A percentile compares a stretch with the other conserved stretches of the same genome.
Conservation (phyloP, 2,888 invertebrate genomes). For the Gibbula magus region DNA sequence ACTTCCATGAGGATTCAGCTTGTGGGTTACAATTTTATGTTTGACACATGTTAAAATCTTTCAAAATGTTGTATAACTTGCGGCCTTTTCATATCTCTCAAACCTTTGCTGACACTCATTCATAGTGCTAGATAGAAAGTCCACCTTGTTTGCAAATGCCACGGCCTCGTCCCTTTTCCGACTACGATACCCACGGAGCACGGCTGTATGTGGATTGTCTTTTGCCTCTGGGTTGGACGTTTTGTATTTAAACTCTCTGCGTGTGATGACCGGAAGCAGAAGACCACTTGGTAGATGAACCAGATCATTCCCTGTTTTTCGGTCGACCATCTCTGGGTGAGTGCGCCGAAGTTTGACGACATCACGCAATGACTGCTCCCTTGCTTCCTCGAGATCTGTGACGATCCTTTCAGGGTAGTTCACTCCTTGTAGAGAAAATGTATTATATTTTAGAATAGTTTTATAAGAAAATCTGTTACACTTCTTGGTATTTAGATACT, state of each 20-base stretch:
- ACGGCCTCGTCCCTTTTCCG: slow-evolving; percentile 53
- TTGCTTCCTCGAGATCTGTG: slow-evolving; percentile 51
- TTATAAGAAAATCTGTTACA: too few species aligned
- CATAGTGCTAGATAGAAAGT: slow-evolving; percentile 58
- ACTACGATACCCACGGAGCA: slow-evolving; percentile 50
- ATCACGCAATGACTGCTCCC: slow-evolving; percentile 54
- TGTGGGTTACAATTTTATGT: too few species aligned
- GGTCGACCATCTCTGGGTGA: slow-evolving; percentile 45
- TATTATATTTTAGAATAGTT: too few species aligned
- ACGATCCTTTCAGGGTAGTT: slow-evolving; percentile 52
- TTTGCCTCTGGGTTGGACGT: slow-evolving; percentile 48
- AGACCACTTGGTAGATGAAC: slow-evolving; percentile 49
- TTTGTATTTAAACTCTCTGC: slow-evolving; percentile 56
- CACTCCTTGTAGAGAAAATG: slow-evolving; percentile 48
- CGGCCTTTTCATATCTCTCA: slow-evolving; percentile 40
- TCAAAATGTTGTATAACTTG: too few species aligned
- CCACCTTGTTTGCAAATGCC: slow-evolving; percentile 53
- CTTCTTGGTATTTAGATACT: too few species aligned
- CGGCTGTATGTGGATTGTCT: slow-evolving; percentile 57
- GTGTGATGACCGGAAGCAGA: slow-evolving; percentile 49
- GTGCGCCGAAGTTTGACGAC: slow-evolving; percentile 47
- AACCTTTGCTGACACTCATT: slow-evolving; percentile 49
- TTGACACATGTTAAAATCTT: too few species aligned
- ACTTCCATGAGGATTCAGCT: too few species aligned
- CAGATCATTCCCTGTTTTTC: slow-evolving; percentile 50